Evolutionary conservation across 2,888 invertebrate genomes (phyloP).

Genomic region (Drosophila peninsularis): DNA sequence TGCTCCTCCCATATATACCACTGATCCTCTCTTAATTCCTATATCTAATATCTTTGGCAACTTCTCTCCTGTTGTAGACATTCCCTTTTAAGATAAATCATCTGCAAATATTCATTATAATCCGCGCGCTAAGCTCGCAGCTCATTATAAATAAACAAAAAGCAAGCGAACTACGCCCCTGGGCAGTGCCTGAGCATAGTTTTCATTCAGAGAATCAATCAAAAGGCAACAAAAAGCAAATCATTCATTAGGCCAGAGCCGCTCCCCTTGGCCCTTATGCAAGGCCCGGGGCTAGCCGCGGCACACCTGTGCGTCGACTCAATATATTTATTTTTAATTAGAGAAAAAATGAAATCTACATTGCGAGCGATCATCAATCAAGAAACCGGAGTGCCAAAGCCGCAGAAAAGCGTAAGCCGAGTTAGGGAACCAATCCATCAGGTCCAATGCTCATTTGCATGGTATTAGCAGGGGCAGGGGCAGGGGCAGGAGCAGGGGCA

Average conservation of each 20-base stretch:
- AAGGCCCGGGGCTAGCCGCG: constrained; percentile 8
- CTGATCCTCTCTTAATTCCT: background rate
- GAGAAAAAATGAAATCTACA: constrained; percentile 40
- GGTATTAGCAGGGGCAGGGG: constrained; percentile 24
- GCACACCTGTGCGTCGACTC: constrained; percentile 43
- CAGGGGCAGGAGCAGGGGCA: background rate
- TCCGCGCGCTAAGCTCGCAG: background rate
- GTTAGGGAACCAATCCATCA: constrained; percentile 68
- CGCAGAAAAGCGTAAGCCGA: constrained; percentile 41
- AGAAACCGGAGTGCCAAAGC: constrained; percentile 40
- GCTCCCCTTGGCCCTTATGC: constrained; percentile 9
- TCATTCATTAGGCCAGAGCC: constrained; percentile 29
- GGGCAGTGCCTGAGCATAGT: constrained; percentile 3
- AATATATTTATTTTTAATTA: constrained; percentile 47
- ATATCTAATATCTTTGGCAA: background rate
- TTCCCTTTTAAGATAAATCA: constrained; percentile 2
- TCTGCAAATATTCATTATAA: constrained; percentile 16
- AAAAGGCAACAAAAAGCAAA: constrained; percentile 34
- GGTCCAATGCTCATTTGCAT: constrained; percentile 69
- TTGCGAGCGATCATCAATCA: constrained; percentile 45
- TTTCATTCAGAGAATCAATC: constrained; percentile 53
- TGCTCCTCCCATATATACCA: background rate
- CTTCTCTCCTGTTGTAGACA: no score
- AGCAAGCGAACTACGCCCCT: background rate
- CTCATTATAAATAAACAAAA: constrained; percentile 35